Percentiles rank a stretch among this genome's conserved stretches.
These are phyloP conservation scores for Eurosta solidaginis DNA, from an alignment of 1,140 invertebrate genomes.

Conservation along the genomic window DNA sequence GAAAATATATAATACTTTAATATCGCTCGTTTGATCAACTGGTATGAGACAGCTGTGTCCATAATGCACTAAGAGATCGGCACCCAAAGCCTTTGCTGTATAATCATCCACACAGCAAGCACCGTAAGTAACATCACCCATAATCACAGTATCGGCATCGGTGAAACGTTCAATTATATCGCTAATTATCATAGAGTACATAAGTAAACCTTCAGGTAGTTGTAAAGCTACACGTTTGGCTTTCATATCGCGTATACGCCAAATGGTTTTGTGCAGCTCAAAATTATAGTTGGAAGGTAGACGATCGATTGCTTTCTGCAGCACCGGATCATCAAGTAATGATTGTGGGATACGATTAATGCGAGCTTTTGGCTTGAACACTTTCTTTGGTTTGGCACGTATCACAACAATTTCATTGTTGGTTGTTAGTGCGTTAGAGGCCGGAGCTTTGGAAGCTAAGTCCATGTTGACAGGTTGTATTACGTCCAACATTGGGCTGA, in stretches of 20 bases:
- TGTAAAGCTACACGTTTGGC: slow-evolving; percentile 92
- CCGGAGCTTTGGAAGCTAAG: background rate
- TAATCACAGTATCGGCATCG: slow-evolving; percentile 90
- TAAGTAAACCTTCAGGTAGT: slow-evolving; percentile 92
- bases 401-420: slow-evolving; percentile 66
- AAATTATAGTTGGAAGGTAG: slow-evolving; percentile 98
- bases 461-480: slow-evolving; percentile 40
- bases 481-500: slow-evolving; percentile 51
- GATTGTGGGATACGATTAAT: slow-evolving; percentile 84
- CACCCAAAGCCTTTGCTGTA: slow-evolving; percentile 86
- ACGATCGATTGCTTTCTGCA: slow-evolving; percentile 73
- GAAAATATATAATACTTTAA: slow-evolving; percentile 96
- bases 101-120: slow-evolving; percentile 99
- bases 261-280: slow-evolving; percentile 97
- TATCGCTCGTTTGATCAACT: slow-evolving; percentile 84
- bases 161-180: slow-evolving; percentile 96
- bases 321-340: slow-evolving; percentile 77
- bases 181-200: slow-evolving; percentile 91
- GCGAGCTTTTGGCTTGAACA: slow-evolving; percentile 72
- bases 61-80: slow-evolving; percentile 95
- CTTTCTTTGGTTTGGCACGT: slow-evolving; percentile 76
- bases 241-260: slow-evolving; percentile 83
- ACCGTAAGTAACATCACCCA: slow-evolving; percentile 93
- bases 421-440: background rate
- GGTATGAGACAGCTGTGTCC: slow-evolving; percentile 98